Evolutionary conservation across 2,888 invertebrate species (phyloP), one percentile per base, ranked within the genome.

Genomic region (Drosophila neonasuta): DNA sequence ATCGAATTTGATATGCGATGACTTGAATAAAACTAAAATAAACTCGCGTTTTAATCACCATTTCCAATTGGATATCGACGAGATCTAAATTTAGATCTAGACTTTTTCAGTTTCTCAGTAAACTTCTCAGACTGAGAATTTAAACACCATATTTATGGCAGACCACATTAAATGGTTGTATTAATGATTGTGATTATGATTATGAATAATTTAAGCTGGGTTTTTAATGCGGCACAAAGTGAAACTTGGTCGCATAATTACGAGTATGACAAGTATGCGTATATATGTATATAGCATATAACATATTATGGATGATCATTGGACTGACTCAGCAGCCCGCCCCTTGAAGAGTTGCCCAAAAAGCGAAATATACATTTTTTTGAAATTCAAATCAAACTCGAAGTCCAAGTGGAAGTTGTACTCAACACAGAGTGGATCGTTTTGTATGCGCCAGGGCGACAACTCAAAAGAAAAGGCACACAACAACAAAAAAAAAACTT

Each of bases 111-210:
- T 7, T 30, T 2, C 42, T 3, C 6, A 24, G 50, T 4, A 39
- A 42, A 39, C 4, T 24, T 6, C 6, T 24, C 24, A 24, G 24
- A 24, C 24, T 42, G 13, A 8, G 8, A 6, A 42, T 61, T 24
- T 5, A 24, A 30, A 29, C n/a, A 46, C 7, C 4, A n/a, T 17
- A 29, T 52, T 58, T 52, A 70, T 57, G 41, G 58, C 64, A 65
- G 52, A 55, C 60, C 67, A 85, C 58, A 79, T 86, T 81, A 79
- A 82, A 76, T 76, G 68, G 56, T 64, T 75, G 71, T 77, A 82
- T 87, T 82, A 42, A 45, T 45, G 29, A 56, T 46, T 44, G 17
- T 56, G 58, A 55, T 59, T 61, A 62, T 71, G 39, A 52, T 52
- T 72, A 68, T 81, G 81, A 71, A 84, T 84, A 82, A 65, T 72